These are phyloP conservation scores for Cliona cf. orientalis DNA, from an alignment of 37 sponge, comb jelly and placozoan genomes.

Conservation along the genomic window DNA sequence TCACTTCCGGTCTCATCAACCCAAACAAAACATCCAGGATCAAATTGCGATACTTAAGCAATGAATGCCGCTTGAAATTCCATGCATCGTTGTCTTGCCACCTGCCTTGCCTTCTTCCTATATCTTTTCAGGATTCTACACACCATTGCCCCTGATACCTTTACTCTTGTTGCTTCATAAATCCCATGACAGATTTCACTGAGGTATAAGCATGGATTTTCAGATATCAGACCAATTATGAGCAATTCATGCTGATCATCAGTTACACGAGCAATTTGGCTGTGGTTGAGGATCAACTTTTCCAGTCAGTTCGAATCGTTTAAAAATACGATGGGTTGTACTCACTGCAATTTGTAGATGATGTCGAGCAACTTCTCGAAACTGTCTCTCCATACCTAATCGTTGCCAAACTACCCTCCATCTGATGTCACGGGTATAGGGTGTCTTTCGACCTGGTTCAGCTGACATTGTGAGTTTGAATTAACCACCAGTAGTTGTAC, in stretches of 20 bases:
- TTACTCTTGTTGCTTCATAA: conserved; percentile 20
- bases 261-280: neutral
- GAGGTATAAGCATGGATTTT: conserved; percentile 53
- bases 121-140: conserved; percentile 36
- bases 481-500: neutral
- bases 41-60: conserved; percentile 19
- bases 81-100: conserved; percentile 39
- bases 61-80: conserved; percentile 37
- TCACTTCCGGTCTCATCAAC: conserved; percentile 69
- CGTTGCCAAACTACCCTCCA: conserved; percentile 56
- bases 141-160: conserved; percentile 30
- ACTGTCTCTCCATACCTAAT: conserved; percentile 28
- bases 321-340: conserved; percentile 51
- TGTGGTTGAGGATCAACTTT: neutral
- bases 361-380: conserved; percentile 7
- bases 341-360: conserved; percentile 28
- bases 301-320: conserved; percentile 25
- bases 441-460: conserved; percentile 30
- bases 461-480: neutral
- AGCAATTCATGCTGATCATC: conserved; percentile 55
- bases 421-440: conserved; percentile 39
- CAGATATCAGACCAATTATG: conserved; percentile 26
- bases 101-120: conserved; percentile 40
- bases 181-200: conserved; percentile 34
- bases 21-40: conserved; percentile 32